Evolutionary conservation across 2,888 invertebrate genomes (phyloP).

Genomic region (Caenorhabditis sulstoni): DNA sequence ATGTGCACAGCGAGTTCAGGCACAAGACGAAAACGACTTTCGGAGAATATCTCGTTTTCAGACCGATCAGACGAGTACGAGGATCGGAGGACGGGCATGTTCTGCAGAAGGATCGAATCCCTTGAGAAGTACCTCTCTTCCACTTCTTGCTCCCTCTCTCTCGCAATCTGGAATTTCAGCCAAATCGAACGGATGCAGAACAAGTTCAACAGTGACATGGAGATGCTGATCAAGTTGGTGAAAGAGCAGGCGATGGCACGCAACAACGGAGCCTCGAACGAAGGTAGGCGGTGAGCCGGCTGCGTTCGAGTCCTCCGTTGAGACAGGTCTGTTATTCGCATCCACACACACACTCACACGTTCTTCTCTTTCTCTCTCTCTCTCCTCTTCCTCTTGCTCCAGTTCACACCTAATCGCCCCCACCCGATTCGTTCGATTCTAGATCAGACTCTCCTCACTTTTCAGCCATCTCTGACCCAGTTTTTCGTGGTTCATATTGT

Average conservation of each 20-base stretch:
- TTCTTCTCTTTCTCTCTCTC: too few species aligned
- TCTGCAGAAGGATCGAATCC: constrained; percentile 51
- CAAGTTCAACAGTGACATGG: constrained; percentile 87
- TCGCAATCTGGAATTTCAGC: constrained; percentile 76
- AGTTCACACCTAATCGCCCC: too few species aligned
- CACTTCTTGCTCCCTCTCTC: neutral
- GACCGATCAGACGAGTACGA: constrained; percentile 55
- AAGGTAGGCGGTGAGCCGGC: constrained; percentile 52
- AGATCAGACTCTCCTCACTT: too few species aligned
- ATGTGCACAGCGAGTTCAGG: neutral
- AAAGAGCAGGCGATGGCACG: constrained; percentile 40
- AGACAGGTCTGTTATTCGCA: constrained; percentile 41
- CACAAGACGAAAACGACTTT: neutral
- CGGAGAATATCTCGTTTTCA: constrained; percentile 17
- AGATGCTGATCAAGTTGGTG: constrained; percentile 86
- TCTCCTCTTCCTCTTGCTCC: too few species aligned
- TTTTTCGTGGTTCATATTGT: constrained; percentile 13
- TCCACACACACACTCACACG: constrained; percentile 30
- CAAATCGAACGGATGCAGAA: constrained; percentile 86
- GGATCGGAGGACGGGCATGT: constrained; percentile 48
- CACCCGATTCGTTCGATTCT: constrained; percentile 1
- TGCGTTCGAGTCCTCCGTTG: neutral
- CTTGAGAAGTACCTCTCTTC: constrained; percentile 44
- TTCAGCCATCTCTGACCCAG: neutral
- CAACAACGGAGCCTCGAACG: constrained; percentile 50